Conservation (phyloP, 2,888 invertebrate genomes). For the Drosophila hamatofila region DNA sequence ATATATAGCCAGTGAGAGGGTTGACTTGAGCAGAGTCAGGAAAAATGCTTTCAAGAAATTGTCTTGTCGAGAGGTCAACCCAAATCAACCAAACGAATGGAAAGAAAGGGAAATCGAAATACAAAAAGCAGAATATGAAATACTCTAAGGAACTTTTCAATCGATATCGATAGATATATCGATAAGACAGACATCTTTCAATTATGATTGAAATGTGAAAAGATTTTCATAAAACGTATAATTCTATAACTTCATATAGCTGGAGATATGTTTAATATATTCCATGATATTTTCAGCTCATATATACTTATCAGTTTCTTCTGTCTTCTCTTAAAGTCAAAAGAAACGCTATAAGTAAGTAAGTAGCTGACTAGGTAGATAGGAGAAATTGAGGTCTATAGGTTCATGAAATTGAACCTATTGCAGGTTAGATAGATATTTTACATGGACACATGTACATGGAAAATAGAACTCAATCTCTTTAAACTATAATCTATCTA, state of each 20-base stretch:
- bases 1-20: slow-evolving; percentile 4
- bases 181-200: neutral
- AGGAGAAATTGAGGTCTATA: too few relatives aligned
- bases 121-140: neutral
- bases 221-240: too few relatives aligned
- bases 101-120: neutral
- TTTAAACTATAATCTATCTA: too few relatives aligned
- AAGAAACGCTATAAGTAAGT: neutral
- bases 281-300: neutral
- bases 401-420: neutral
- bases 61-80: slow-evolving; percentile 46
- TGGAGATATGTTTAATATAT: neutral
- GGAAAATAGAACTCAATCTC: neutral
- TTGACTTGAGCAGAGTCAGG: slow-evolving; percentile 2
- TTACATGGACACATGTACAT: neutral
- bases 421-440: neutral
- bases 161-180: neutral
- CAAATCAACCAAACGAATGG: slow-evolving; percentile 35
- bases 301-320: neutral
- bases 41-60: slow-evolving; percentile 25
- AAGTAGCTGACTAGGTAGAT: neutral
- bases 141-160: neutral
- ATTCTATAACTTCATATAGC: too few relatives aligned
- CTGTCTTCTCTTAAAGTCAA: neutral
- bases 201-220: neutral